phyloP scores from a whole-genome alignment of 2,113 vertebrate species.

The Willisornis vidua region DNA sequence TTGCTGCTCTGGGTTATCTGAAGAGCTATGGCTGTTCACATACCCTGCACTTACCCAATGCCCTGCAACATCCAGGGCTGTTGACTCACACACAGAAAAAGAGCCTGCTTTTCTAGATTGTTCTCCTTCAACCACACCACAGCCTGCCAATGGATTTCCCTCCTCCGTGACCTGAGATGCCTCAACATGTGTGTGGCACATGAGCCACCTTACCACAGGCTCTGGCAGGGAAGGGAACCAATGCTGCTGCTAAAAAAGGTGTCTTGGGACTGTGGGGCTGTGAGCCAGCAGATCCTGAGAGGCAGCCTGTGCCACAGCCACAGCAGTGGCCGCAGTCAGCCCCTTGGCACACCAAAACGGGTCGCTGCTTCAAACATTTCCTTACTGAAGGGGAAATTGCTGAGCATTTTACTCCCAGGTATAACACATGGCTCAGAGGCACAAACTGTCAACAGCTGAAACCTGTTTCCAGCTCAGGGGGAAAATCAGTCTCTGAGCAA shows the following conservation, averaged over 20 bases:
- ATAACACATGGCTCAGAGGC: not conserved
- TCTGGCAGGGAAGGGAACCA: not conserved
- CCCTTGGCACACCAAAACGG: fast-evolving
- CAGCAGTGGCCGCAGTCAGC: not conserved
- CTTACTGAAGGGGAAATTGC: not conserved
- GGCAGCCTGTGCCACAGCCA: not conserved
- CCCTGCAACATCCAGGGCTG: not conserved
- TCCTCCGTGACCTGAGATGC: not conserved
- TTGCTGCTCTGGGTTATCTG: not conserved
- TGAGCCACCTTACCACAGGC: not conserved
- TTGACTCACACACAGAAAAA: not conserved
- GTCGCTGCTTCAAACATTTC: not conserved
- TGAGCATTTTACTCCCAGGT: not conserved
- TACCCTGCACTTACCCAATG: not conserved
- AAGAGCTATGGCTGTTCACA: not conserved
- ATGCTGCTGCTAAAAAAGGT: fast-evolving
- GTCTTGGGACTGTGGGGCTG: not conserved
- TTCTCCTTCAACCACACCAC: not conserved
- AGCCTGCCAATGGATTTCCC: not conserved
- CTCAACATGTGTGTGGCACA: fast-evolving
- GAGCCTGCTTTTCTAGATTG: not conserved
- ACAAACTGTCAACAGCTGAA: not conserved
- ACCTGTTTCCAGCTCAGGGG: not conserved
- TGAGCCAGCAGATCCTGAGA: fast-evolving
- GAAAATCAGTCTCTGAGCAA: not conserved